These are phyloP conservation scores for Propithecus coquereli DNA, from an alignment of 2,113 vertebrate genomes.

Conservation along the genomic window DNA sequence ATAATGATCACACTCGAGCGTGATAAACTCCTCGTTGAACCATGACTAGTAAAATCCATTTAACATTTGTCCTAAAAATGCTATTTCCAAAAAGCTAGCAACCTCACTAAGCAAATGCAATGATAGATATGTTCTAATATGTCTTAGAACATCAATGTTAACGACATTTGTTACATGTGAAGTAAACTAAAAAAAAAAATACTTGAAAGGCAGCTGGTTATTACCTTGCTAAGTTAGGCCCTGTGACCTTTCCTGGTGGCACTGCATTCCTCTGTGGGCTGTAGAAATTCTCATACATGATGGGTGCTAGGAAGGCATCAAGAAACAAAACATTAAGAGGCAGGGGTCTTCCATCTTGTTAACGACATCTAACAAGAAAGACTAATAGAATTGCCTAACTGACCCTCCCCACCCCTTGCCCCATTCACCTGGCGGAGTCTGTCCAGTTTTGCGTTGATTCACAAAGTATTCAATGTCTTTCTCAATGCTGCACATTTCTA, in stretches of 20 bases:
- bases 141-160: background rate
- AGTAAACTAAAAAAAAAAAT: too few species aligned
- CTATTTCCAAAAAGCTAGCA: slow-evolving; percentile 9
- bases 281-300: slow-evolving; percentile 96
- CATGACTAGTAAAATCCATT: background rate
- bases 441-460: slow-evolving; percentile 89
- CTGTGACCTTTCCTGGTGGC: slow-evolving; percentile 43
- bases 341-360: background rate
- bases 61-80: slow-evolving; percentile 15
- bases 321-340: slow-evolving; percentile 23
- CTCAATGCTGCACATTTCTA: slow-evolving; percentile 93
- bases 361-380: background rate
- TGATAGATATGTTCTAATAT: background rate
- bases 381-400: background rate
- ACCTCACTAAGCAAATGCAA: background rate
- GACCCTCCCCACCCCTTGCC: accelerated
- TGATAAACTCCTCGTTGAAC: background rate
- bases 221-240: slow-evolving; percentile 76
- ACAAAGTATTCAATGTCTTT: slow-evolving; percentile 94
- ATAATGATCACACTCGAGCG: background rate
- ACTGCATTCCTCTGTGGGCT: slow-evolving; percentile 81
- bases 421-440: slow-evolving; percentile 88
- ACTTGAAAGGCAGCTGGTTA: background rate
- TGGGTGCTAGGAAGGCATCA: slow-evolving; percentile 79
- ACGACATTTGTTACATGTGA: background rate